Percentiles rank a stretch among this genome's conserved stretches.
Conservation (phyloP, 37 sponge, comb jelly and placozoan genomes). For the Corticium candelabrum region DNA sequence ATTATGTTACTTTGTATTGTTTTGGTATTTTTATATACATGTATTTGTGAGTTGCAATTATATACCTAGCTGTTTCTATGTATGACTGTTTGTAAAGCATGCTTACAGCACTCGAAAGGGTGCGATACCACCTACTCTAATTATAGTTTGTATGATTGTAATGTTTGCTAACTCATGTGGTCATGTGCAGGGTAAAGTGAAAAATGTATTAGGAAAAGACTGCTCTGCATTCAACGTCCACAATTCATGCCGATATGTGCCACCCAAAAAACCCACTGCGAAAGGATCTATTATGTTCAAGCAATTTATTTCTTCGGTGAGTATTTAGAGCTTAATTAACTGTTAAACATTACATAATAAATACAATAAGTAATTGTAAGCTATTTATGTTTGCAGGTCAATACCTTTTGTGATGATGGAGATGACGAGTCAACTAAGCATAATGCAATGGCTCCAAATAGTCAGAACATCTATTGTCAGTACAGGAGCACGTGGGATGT, state of each 20-base stretch:
- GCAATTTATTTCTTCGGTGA: not conserved
- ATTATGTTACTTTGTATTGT: no score
- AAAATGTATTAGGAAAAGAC: not conserved
- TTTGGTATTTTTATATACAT: no score
- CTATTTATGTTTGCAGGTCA: not conserved
- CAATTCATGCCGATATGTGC: not conserved
- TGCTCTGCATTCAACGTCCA: not conserved
- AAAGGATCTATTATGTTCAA: not conserved
- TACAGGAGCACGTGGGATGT: conserved; percentile 3
- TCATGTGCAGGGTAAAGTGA: not conserved
- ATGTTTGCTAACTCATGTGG: no score
- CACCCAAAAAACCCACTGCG: not conserved
- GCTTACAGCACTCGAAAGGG: no score
- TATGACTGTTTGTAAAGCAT: no score
- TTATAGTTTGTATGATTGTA: no score
- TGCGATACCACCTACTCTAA: no score
- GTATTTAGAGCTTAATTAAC: no score
- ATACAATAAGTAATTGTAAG: no score
- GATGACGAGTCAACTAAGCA: not conserved
- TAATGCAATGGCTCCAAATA: not conserved
- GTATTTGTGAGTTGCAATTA: no score
- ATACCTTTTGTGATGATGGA: not conserved
- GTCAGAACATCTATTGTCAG: not conserved
- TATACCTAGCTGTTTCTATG: no score
- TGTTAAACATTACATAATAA: no score